These are phyloP conservation scores for Pogonocherus hispidulus DNA, from an alignment of 2,888 invertebrate genomes.

Conservation along the genomic window DNA sequence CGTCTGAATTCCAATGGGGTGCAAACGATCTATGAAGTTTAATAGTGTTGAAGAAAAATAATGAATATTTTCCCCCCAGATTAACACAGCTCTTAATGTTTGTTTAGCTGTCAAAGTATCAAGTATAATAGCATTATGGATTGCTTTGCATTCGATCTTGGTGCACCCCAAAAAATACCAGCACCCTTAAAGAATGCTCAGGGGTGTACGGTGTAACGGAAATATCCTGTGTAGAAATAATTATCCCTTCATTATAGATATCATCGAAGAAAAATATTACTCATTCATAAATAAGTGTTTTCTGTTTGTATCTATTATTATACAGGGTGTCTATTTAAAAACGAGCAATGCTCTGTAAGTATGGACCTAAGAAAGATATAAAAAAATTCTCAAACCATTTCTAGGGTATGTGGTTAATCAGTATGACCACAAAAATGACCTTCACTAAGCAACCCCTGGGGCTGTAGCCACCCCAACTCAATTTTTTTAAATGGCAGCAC, in stretches of 20 bases:
- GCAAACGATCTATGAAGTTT: neutral
- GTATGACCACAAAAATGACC: no score
- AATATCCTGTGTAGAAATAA: conserved; percentile 47
- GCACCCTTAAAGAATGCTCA: conserved; percentile 9
- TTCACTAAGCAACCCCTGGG: no score
- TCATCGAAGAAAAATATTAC: neutral
- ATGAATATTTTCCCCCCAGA: conserved; percentile 22
- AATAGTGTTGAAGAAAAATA: conserved; percentile 8
- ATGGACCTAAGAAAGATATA: no score
- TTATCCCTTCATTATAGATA: conserved; percentile 32
- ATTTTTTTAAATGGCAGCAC: no score
- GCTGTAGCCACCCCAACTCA: no score
- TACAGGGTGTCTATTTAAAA: neutral
- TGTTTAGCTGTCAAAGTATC: conserved; percentile 31
- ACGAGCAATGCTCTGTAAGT: no score
- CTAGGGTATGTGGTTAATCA: no score
- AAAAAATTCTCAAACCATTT: no score
- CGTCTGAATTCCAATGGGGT: neutral
- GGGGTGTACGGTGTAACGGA: conserved; percentile 40
- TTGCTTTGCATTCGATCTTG: conserved; percentile 16
- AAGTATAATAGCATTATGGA: conserved; percentile 25
- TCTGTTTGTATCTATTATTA: neutral
- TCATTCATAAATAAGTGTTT: neutral
- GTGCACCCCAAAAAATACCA: conserved; percentile 11
- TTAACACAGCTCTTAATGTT: conserved; percentile 16